Percentiles rank a stretch among this genome's conserved stretches.
phyloP scores from a whole-genome alignment of 2,113 vertebrate genomes.

The Recurvirostra avosetta region DNA sequence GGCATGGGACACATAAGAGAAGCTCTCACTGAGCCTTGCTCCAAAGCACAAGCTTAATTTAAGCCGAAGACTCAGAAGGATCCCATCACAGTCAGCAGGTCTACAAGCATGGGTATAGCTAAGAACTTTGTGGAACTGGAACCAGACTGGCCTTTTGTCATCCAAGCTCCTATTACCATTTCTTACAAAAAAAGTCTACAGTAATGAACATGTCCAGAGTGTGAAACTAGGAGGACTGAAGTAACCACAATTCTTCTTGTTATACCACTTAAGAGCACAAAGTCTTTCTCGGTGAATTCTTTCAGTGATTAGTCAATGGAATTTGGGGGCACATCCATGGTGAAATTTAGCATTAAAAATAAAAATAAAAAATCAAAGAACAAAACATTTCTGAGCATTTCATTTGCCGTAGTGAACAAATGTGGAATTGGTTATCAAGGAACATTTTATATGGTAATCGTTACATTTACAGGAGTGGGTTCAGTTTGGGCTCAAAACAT shows the following conservation, averaged over 20 bases:
- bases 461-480: background rate
- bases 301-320: background rate
- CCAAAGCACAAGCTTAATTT: background rate
- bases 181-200: background rate
- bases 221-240: background rate
- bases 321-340: background rate
- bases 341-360: background rate
- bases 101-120: background rate
- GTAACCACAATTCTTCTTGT: background rate
- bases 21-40: background rate
- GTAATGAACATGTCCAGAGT: background rate
- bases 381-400: background rate
- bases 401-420: background rate
- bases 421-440: background rate
- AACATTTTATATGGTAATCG: background rate
- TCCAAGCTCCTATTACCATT: background rate
- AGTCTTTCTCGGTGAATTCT: background rate
- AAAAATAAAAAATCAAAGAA: background rate
- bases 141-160: background rate
- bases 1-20: background rate
- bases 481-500: background rate
- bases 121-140: background rate
- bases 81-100: background rate
- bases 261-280: background rate
- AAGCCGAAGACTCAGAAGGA: background rate